Percentiles rank a stretch among this genome's conserved stretches.
Evolutionary conservation across 37 sponge, comb jelly and placozoan genomes (phyloP).

Genomic region (Halichondria panicea): DNA sequence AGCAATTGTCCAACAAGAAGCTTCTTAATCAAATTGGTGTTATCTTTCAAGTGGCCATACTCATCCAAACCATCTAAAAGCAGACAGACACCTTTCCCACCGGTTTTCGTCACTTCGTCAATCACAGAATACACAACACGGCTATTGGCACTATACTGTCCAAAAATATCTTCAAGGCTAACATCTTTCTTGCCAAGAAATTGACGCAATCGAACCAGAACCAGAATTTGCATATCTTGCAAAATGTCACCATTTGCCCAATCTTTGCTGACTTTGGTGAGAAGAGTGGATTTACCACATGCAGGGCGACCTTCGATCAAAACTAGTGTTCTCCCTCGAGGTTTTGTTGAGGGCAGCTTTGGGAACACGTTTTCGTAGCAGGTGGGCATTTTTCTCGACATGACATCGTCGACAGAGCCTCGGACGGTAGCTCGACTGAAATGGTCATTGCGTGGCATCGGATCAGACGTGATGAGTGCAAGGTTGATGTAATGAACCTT

Average conservation of each 20-base stretch:
- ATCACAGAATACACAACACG: neutral
- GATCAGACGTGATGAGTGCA: slow-evolving; percentile 24
- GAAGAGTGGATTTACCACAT: slow-evolving; percentile 36
- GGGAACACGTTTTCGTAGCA: slow-evolving; percentile 19
- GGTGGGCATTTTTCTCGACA: slow-evolving; percentile 1
- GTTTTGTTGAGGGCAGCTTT: neutral
- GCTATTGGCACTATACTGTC: neutral
- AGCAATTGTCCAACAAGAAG: slow-evolving; percentile 15
- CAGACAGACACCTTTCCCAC: slow-evolving; percentile 43
- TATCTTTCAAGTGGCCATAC: slow-evolving; percentile 4
- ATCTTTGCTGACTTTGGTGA: slow-evolving; percentile 38
- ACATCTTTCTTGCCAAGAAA: slow-evolving; percentile 13
- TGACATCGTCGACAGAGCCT: slow-evolving; percentile 35
- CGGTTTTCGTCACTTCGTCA: neutral
- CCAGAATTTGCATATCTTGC: slow-evolving; percentile 3
- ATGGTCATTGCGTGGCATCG: slow-evolving; percentile 11
- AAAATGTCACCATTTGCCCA: slow-evolving; percentile 33
- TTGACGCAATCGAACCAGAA: slow-evolving; percentile 29
- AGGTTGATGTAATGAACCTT: slow-evolving; percentile 28
- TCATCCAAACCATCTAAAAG: slow-evolving; percentile 64
- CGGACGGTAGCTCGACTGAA: slow-evolving; percentile 30
- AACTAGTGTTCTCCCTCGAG: neutral
- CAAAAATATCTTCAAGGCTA: slow-evolving; percentile 23
- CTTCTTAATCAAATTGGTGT: slow-evolving; percentile 5
- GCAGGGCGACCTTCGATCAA: slow-evolving; percentile 47